Conservation (phyloP, 2,113 vertebrate species). For the Myanophis thanlyinensis region DNA sequence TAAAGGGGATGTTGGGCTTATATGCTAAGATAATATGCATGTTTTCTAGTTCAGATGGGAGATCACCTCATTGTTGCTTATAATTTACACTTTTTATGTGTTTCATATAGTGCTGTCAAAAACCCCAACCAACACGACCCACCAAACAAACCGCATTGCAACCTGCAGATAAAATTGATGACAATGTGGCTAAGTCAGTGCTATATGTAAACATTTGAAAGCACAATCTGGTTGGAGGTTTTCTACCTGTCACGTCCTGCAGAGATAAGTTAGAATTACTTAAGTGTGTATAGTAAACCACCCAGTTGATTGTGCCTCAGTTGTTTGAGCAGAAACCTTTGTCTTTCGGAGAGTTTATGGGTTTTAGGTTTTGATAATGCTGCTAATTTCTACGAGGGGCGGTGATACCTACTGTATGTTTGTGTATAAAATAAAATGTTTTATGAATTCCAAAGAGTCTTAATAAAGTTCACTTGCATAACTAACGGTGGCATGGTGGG, state of each 20-base stretch:
- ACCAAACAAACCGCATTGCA: slow-evolving; percentile 21
- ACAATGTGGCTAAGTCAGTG: slow-evolving; percentile 1
- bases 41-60: slow-evolving; percentile 42
- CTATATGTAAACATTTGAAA: slow-evolving; percentile 34
- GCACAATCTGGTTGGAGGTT: neutral
- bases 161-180: slow-evolving; percentile 42
- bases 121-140: neutral
- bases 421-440: slow-evolving; percentile 49
- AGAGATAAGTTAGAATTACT: neutral
- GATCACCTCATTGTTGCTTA: slow-evolving; percentile 50
- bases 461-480: slow-evolving; percentile 60
- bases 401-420: slow-evolving; percentile 54
- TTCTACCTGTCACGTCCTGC: neutral
- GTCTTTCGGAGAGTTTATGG: slow-evolving; percentile 33
- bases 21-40: slow-evolving; percentile 48
- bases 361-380: slow-evolving; percentile 50
- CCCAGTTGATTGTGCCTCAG: neutral
- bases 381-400: slow-evolving; percentile 42
- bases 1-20: slow-evolving; percentile 33
- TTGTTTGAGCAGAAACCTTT: slow-evolving; percentile 21
- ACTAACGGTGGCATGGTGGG: neutral
- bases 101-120: slow-evolving; percentile 55
- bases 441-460: slow-evolving; percentile 64
- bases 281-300: neutral
- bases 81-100: slow-evolving; percentile 49